These are phyloP conservation scores for Myripristis jacobus DNA, from an alignment of 2,797 vertebrate genomes.

Conservation along the genomic window DNA sequence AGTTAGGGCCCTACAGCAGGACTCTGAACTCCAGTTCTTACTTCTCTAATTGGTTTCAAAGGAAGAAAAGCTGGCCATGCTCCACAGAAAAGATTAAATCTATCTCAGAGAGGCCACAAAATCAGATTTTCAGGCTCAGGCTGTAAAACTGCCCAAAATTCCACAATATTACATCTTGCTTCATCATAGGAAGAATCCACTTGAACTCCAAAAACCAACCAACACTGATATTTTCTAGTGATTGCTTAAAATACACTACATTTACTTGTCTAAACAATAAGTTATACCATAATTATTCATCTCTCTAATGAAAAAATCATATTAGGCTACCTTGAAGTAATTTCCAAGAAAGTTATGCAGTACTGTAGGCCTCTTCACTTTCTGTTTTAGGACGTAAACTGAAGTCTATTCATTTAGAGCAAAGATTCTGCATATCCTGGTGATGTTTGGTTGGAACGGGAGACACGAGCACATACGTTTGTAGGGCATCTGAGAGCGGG, in stretches of 20 bases:
- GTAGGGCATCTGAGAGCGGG: constrained; percentile 88
- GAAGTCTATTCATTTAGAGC: not conserved
- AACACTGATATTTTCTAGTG: too few relatives aligned
- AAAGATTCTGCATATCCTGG: not conserved
- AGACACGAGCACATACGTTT: constrained; percentile 83
- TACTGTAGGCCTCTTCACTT: not conserved
- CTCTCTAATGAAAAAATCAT: too few relatives aligned
- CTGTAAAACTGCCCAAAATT: not conserved
- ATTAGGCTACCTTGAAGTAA: too few relatives aligned
- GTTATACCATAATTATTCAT: too few relatives aligned
- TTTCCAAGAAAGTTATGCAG: too few relatives aligned
- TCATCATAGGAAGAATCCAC: not conserved
- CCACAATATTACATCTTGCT: not conserved
- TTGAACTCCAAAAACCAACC: not conserved
- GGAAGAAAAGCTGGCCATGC: constrained; percentile 2
- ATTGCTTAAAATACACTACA: too few relatives aligned
- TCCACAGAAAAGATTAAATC: constrained; percentile 17
- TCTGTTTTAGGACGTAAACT: not conserved
- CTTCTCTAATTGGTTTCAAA: constrained; percentile 3
- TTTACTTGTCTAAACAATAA: too few relatives aligned
- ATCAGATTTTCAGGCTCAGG: constrained; percentile 10
- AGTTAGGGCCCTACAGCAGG: too few relatives aligned
- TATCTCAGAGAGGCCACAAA: constrained; percentile 13
- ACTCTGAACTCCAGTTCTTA: constrained; percentile 1
- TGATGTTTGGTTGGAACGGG: not conserved